Evolutionary conservation across 1,140 invertebrate species (phyloP).

Genomic region (Microplitis demolitor): DNA sequence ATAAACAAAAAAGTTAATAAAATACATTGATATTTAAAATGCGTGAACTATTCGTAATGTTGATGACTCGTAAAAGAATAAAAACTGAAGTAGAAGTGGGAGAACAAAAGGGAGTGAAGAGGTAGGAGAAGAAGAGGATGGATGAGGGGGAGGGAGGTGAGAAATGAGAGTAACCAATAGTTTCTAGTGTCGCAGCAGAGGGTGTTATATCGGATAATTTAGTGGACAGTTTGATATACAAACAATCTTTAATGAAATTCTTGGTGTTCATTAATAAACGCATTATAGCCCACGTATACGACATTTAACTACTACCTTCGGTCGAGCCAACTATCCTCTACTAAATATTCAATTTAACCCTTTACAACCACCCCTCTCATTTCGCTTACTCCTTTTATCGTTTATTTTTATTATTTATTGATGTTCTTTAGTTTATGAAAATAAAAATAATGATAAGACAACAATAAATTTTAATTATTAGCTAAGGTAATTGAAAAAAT

Average conservation of each 20-base stretch:
- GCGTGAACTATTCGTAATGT: too few species aligned
- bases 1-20: too few species aligned
- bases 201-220: conserved; percentile 66
- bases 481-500: too few species aligned
- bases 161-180: conserved; percentile 47
- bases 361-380: neutral
- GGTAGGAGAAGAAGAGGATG: neutral
- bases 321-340: conserved; percentile 13
- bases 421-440: too few species aligned
- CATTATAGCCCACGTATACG: conserved; percentile 61
- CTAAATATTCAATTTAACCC: conserved; percentile 9
- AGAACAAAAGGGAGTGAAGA: neutral
- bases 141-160: neutral
- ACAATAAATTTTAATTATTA: too few species aligned
- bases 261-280: conserved; percentile 71
- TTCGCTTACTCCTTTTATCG: neutral
- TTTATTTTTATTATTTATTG: too few species aligned
- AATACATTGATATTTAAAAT: too few species aligned
- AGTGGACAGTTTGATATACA: conserved; percentile 70
- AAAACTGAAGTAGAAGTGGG: neutral
- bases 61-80: too few species aligned
- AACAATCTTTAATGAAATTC: conserved; percentile 74
- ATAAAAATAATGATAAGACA: too few species aligned
- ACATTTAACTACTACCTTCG: conserved; percentile 4
- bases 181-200: conserved; percentile 48